phyloP scores from a whole-genome alignment of 2,797 vertebrate species.

The Furcifer pardalis region DNA sequence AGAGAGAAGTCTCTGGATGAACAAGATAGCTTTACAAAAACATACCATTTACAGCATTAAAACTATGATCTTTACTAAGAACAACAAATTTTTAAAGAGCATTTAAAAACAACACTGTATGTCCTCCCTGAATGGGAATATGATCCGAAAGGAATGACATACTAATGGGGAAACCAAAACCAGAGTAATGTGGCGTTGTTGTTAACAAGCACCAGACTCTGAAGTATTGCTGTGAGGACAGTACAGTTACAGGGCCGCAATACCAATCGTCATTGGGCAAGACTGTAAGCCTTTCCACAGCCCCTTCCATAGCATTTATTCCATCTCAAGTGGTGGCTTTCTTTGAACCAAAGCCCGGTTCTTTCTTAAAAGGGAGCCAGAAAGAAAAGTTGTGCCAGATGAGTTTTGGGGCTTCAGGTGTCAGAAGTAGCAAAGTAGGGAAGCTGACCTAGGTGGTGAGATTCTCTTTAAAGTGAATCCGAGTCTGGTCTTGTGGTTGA shows the following conservation, averaged over 20 bases:
- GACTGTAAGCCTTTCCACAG: background rate
- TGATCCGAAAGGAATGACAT: background rate
- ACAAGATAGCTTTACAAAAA: slow-evolving; percentile 35
- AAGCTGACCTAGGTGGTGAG: too few species aligned
- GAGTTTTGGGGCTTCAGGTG: background rate
- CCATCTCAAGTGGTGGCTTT: background rate
- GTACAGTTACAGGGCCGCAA: background rate
- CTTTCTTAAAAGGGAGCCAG: slow-evolving; percentile 17
- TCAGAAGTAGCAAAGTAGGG: background rate
- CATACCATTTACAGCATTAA: slow-evolving; percentile 29
- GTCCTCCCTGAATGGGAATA: background rate
- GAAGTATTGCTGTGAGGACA: slow-evolving; percentile 15
- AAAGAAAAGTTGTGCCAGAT: background rate
- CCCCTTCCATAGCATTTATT: background rate
- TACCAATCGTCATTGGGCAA: background rate
- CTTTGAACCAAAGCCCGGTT: background rate
- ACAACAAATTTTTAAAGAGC: slow-evolving; percentile 14
- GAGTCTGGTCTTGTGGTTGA: background rate
- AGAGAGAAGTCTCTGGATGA: slow-evolving; percentile 12
- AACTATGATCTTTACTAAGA: slow-evolving; percentile 29
- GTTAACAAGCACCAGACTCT: background rate
- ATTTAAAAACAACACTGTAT: slow-evolving; percentile 21
- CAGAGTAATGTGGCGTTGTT: background rate
- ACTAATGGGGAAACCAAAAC: background rate
- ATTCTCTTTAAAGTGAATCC: background rate